A percentile compares a stretch with the other conserved stretches of the same genome.
These are phyloP conservation scores for Lissocephala sabroskyi DNA, from an alignment of 2,888 invertebrate genomes.

Conservation along the genomic window DNA sequence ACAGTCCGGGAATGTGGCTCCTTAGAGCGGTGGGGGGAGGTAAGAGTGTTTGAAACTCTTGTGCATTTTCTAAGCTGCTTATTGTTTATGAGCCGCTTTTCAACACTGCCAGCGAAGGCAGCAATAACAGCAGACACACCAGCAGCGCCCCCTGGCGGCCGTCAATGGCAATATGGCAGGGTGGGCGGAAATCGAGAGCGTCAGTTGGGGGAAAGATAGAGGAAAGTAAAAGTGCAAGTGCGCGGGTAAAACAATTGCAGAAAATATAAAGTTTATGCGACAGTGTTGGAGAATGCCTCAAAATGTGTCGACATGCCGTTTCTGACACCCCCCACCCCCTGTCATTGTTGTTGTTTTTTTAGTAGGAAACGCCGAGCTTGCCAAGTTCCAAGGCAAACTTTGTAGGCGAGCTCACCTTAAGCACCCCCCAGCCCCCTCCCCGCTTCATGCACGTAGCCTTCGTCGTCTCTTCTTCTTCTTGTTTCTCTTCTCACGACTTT, in stretches of 20 bases:
- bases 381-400: slow-evolving; percentile 15
- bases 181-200: slow-evolving; percentile 18
- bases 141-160: no score
- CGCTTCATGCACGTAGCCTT: no score
- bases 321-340: no score
- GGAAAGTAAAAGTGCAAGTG: slow-evolving; percentile 23
- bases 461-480: neutral
- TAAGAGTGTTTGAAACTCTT: no score
- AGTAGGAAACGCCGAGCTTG: neutral
- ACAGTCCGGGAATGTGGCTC: no score
- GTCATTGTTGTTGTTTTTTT: slow-evolving; percentile 1
- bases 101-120: slow-evolving; percentile 26
- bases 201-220: slow-evolving; percentile 6
- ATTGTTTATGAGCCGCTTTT: slow-evolving; percentile 58
- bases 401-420: slow-evolving; percentile 47
- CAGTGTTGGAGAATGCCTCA: slow-evolving; percentile 29
- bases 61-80: slow-evolving; percentile 54
- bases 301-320: slow-evolving; percentile 1
- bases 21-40: no score
- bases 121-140: neutral
- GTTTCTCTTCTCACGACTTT: slow-evolving; percentile 23
- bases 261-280: slow-evolving; percentile 9
- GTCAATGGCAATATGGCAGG: slow-evolving; percentile 6
- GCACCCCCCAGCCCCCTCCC: no score
- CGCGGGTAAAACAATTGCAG: slow-evolving; percentile 35